These are phyloP conservation scores for Regulus satrapa DNA, from an alignment of 2,113 vertebrate genomes.

Conservation along the genomic window DNA sequence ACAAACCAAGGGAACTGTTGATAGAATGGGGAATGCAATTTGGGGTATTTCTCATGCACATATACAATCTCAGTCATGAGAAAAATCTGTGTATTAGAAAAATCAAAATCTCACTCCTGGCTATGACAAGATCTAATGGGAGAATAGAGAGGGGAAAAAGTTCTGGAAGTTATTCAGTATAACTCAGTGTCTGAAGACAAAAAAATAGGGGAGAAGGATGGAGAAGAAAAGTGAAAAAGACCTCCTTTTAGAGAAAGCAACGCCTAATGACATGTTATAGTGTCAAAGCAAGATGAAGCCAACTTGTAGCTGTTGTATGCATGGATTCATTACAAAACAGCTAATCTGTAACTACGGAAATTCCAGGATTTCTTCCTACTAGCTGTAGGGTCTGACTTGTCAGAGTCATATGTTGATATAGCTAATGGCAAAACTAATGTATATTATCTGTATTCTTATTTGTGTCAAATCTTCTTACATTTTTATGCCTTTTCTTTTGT, in stretches of 20 bases:
- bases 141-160: not conserved
- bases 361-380: not conserved
- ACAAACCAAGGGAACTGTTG: conserved; percentile 36
- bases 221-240: not conserved
- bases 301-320: not conserved
- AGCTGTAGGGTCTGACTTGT: conserved; percentile 7
- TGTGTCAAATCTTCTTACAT: not conserved
- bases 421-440: not conserved
- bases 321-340: not conserved
- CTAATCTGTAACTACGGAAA: not conserved
- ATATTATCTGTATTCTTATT: not conserved
- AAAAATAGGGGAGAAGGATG: not conserved
- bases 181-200: not conserved
- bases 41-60: not conserved
- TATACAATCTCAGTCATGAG: conserved; percentile 5
- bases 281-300: not conserved
- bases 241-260: not conserved
- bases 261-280: not conserved
- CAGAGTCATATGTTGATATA: not conserved
- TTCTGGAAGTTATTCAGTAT: not conserved
- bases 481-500: not conserved
- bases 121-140: not conserved
- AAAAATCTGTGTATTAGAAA: conserved; percentile 14
- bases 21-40: conserved; percentile 24
- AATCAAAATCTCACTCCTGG: not conserved